Base-by-base conservation (phyloP, 1,140 invertebrate species). In the Trigoniulus corallinus region DNA sequence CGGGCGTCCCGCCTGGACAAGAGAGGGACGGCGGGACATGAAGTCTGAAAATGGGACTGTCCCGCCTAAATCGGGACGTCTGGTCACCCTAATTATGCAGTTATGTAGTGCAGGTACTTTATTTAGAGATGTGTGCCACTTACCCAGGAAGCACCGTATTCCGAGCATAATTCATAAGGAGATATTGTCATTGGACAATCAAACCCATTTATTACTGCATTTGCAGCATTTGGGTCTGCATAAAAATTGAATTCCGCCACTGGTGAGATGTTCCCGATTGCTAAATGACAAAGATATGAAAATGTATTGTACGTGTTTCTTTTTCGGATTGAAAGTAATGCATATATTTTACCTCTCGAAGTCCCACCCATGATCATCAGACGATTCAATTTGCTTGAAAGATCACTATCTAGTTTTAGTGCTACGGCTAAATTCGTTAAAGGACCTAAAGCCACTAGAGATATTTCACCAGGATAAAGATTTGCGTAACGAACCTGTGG, bases 401-500 rank as follows among this genome's bases (percentile, higher is more conserved):
- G 74, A 22, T 59, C 49, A 7, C 71, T 65, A 62, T 79, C 72
- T 7, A 78, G 53, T 49, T 67, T 59, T 22, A 73, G 60, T 1
- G 79, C 76, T 20, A 75, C 24, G 1, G 78, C 77, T 25, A 79
- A 53, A 55, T 79, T 80, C 10, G 77, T 80, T 29, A 79, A 56
- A 2, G 78, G 75, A 13, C 73, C 78, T 25, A 80, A 51, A 39
- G 67, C 62, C 7, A 79, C 57, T 27, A 80, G 51, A 40, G 52
- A 69, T 10, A 74, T 52, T 59, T 67, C 49, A 37, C 57, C 68
- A 66, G 50, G 15, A 51, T 41, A 46, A 15, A 15, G 13, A 40
- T 47, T 47, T 3, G 23, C 45, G 3, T 13, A 47, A 13, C 10
- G 10, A 13, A 13, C 3, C 45, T 47, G 15, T 34, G 7, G 15